Evolutionary conservation across 2,797 vertebrate species (phyloP), one percentile per base, ranked within the genome.

Genomic region (Anableps anableps): DNA sequence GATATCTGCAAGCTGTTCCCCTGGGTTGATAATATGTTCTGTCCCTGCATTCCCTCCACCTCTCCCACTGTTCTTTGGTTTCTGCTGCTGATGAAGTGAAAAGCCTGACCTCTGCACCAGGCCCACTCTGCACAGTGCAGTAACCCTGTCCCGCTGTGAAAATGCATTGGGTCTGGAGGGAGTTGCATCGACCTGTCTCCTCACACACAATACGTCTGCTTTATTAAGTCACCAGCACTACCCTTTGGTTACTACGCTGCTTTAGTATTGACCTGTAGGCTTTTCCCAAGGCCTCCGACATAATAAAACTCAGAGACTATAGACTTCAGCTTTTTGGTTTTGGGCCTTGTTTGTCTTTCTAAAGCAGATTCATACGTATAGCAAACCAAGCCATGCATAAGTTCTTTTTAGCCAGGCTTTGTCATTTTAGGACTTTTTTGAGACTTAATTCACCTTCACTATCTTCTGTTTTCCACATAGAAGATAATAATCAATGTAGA

Each of bases 121-220:
- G 88, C 83, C 88, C 84, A 77, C 88, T 88, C 88, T 80, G 78
- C 91, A 90, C 89, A 80, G 86, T 88, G 87, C 87, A 83, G 83
- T 85, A 80, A 90, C 90, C 74, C 88, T 87, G 84, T 88, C 92
- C 93, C 74, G 83, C 93, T 91, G 94, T 91, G 92, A 93, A 94
- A 95, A 95, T 94, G 94, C 93, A 92, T 93, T 88, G 91, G 88
- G 23, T 93, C 90, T 92, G 72, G 80, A 83, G 89, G 88, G 92
- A 75, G 89, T 86, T 86, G 78, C 91, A 95, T 95, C 93, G 94
- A 95, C 91, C 94, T 70, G 92, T 94, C 92, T 93, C 86, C 91
- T 92, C 85, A 72, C 89, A 88, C 91, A 94, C 93, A 95, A 94
- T 93, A 83, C 47, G 50, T 90, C 91, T 88, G 89, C 91, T 95